Percentiles rank a stretch among this genome's conserved stretches.
Conservation (phyloP, 2,113 vertebrate species). For the Seriola dumerili region DNA sequence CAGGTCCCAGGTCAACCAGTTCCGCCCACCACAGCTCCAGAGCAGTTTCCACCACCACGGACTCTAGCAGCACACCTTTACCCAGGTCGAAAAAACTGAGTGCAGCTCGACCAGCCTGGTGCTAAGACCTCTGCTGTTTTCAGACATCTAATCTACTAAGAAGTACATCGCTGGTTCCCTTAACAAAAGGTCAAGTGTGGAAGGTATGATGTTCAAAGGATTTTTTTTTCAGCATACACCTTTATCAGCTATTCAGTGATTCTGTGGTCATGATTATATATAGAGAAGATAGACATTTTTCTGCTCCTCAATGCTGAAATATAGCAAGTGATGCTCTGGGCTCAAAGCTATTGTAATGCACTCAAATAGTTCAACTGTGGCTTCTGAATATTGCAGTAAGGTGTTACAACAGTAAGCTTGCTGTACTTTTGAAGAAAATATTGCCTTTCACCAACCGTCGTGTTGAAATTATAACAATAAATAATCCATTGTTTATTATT, state of each 20-base stretch:
- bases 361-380: not conserved
- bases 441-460: not conserved
- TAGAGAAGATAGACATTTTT: not conserved
- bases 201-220: not conserved
- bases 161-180: not conserved
- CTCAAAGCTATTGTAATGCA: not conserved
- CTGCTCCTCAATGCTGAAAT: not conserved
- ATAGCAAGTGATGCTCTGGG: not conserved
- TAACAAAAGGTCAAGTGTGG: not conserved
- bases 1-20: slow-evolving; percentile 84
- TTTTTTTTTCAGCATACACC: not conserved
- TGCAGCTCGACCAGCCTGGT: slow-evolving; percentile 85
- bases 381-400: slow-evolving; percentile 15
- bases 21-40: slow-evolving; percentile 80
- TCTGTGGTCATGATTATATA: slow-evolving; percentile 4
- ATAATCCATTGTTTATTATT: not conserved
- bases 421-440: slow-evolving; percentile 3
- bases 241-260: not conserved
- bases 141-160: not conserved
- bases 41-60: slow-evolving; percentile 59
- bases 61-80: slow-evolving; percentile 68
- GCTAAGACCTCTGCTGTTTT: slow-evolving; percentile 72
- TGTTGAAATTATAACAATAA: not conserved
- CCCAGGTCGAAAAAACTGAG: slow-evolving; percentile 70
- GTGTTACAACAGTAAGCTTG: not conserved